These are phyloP conservation scores for Boloria euphrosyne DNA, from an alignment of 2,888 invertebrate species.

Conservation along the genomic window DNA sequence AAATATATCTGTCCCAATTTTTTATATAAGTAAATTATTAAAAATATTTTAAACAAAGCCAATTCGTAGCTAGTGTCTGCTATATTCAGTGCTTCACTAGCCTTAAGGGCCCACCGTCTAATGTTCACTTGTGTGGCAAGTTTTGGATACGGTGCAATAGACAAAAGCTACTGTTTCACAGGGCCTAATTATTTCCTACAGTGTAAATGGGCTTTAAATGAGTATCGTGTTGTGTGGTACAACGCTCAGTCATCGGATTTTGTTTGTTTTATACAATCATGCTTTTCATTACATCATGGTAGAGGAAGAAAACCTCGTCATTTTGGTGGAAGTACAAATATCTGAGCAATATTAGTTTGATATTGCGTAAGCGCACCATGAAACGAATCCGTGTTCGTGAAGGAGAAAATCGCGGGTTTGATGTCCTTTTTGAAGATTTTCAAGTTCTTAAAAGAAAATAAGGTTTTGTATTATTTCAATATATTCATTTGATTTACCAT, in stretches of 20 bases:
- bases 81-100: neutral
- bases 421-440: no score
- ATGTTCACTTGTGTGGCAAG: conserved; percentile 24
- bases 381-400: no score
- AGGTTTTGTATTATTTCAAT: no score
- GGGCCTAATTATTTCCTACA: conserved; percentile 33
- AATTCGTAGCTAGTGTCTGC: neutral
- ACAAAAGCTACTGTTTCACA: conserved; percentile 35
- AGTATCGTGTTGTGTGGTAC: conserved; percentile 5
- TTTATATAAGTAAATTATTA: neutral
- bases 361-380: no score
- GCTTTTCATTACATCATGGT: no score
- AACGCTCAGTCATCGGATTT: no score
- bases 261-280: neutral
- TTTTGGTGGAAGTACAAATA: neutral
- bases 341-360: no score
- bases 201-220: conserved; percentile 24
- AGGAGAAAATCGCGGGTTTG: no score
- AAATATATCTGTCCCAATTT: neutral
- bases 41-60: neutral
- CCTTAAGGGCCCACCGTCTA: neutral
- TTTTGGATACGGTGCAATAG: conserved; percentile 12
- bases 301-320: no score
- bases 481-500: no score
- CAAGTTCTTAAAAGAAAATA: no score